Evolutionary conservation across 2,797 vertebrate genomes (phyloP).

Genomic region (Galaxias olidus): DNA sequence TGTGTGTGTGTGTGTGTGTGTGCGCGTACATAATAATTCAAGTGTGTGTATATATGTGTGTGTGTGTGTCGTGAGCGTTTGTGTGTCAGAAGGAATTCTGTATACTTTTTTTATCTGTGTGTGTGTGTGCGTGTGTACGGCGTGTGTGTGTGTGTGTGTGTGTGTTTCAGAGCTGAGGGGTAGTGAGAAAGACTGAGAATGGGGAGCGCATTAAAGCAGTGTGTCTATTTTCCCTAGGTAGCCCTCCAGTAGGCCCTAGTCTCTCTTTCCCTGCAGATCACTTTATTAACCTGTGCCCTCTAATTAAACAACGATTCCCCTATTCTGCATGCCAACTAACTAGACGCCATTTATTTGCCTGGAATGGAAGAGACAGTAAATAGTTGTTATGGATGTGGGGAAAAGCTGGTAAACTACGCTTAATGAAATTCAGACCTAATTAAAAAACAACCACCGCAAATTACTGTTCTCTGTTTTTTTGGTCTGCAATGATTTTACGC

Average conservation of each 20-base stretch:
- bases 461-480: too few species aligned
- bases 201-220: conserved; percentile 53
- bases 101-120: background rate
- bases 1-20: conserved; percentile 19
- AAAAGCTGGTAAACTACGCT: too few species aligned
- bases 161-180: conserved; percentile 34
- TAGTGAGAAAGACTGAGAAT: conserved; percentile 29
- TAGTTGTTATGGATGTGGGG: conserved; percentile 23
- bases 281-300: conserved; percentile 69
- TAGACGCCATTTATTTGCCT: conserved; percentile 65
- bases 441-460: too few species aligned
- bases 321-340: conserved; percentile 24
- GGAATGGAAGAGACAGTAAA: conserved; percentile 45
- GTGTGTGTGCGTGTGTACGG: background rate
- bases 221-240: conserved; percentile 54
- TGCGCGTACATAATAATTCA: too few species aligned
- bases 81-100: too few species aligned
- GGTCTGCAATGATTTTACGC: too few species aligned
- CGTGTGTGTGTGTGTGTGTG: background rate
- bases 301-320: conserved; percentile 69
- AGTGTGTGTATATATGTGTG: background rate
- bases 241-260: conserved; percentile 43
- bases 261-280: conserved; percentile 43
- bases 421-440: too few species aligned
- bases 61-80: background rate